Conservation (phyloP, 2,113 vertebrate species). For the Cyprinodon brontotheroides region DNA sequence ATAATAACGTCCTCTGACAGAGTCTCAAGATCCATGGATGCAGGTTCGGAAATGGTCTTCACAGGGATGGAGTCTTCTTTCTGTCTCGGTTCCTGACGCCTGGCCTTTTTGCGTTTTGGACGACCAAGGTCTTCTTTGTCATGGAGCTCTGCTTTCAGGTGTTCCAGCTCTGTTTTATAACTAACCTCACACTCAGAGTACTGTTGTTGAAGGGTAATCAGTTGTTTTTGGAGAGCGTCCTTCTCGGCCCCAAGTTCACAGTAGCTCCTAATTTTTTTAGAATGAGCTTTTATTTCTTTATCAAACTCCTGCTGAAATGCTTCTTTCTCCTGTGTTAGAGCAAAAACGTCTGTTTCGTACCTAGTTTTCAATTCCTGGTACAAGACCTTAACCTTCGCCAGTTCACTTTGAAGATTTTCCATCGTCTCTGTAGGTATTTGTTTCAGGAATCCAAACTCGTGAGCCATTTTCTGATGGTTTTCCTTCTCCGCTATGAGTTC, state of each 20-base stretch:
- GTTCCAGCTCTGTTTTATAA: background rate
- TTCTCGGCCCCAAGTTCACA: background rate
- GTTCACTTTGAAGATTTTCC: too few relatives aligned
- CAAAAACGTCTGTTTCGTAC: background rate
- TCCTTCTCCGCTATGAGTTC: too few relatives aligned
- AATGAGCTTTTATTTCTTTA: background rate
- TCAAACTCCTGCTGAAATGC: background rate
- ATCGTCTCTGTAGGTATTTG: too few relatives aligned
- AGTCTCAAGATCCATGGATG: background rate
- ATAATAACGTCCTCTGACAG: background rate
- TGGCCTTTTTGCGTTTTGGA: background rate
- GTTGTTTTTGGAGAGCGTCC: background rate
- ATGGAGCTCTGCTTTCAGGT: background rate
- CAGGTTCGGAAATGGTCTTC: background rate
- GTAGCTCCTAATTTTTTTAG: too few relatives aligned
- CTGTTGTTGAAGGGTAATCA: background rate
- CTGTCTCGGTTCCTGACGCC: background rate
- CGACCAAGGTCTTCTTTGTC: fast-evolving
- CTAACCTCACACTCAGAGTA: background rate
- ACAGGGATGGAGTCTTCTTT: background rate
- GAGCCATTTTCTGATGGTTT: too few relatives aligned
- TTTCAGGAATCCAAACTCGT: too few relatives aligned
- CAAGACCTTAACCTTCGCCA: too few relatives aligned
- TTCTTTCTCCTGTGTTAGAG: background rate
- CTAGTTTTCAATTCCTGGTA: background rate